Evolutionary conservation across 2,797 vertebrate species (phyloP), one percentile per base, ranked within the genome.

Genomic region (Tokudaia muenninki): DNA sequence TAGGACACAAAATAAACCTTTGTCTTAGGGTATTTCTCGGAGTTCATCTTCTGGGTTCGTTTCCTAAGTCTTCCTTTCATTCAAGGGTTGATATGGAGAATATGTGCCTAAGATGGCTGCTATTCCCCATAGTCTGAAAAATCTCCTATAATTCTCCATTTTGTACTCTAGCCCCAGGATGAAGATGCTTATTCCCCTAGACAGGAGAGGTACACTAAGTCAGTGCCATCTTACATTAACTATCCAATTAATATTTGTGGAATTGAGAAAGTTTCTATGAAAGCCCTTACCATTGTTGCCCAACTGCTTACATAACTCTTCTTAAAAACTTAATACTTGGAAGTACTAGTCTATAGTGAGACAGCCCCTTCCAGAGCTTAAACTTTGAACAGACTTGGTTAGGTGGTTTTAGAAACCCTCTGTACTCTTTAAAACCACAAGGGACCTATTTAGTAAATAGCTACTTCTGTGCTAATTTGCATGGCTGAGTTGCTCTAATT

Each of bases 401-500:
- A 95, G 86, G n/a, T 90, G 92, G 63, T 96, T 98, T 92, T 78
- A 52, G 79, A 97, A 90, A 26, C 19, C 95, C 47, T 95, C 95
- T 94, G 97, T 94, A 96, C 89, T 96, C 93, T 92, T 78, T 87
- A 87, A 96, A 96, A 61, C 55, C 97, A 91, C 94, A 65, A 91
- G 93, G 92, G 92, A 94, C 61, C 93, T 70, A 96, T 97, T 97
- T 92, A 92, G 96, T 79, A 92, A 97, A 97, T 94, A 97, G 86
- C 86, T 88, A 90, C 75, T 82, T 97, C 83, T 94, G 89, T 87
- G 92, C 97, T 98, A 87, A 90, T 96, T 96, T 95, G 79, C 94
- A 94, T 90, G 94, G 92, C 93, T 93, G 83, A 91, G 82, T 96
- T 95, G 91, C 86, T 94, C 79, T 94, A 74, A 81, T 75, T 97